Base-by-base conservation (phyloP, 2,797 vertebrate genomes). In the Kryptolebias ocellatus region DNA sequence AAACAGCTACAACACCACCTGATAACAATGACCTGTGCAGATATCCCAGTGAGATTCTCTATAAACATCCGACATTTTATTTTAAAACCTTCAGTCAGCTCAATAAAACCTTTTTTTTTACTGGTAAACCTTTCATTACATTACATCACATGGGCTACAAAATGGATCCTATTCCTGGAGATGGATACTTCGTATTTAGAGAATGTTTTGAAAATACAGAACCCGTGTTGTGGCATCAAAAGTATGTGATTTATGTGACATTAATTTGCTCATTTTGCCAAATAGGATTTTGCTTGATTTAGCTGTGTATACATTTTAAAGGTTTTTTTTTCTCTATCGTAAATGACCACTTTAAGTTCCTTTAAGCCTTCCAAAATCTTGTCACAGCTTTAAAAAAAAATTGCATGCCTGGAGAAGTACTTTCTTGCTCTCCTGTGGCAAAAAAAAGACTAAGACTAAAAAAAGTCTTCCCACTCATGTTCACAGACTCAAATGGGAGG, bases 401-500 rank as follows among this genome's bases (percentile, higher is more conserved):
- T 24, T 24, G 20, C 9, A 50, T 24, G 51, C 31, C 47, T 55
- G 6, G 16, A 77, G 46, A 57, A 58, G 49, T 24, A 1, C 5
- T 54, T 69, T 46, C 1, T 37, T 46, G 8, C 7, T 16, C n/a
- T 71, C 11, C 12, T 42, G 16, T 45, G n/a, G 34, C 24, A 29
- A 29, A 45, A 59, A 50, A 56, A 47, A 14, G 24, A 45, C 7
- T 8, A 15, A 34, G 45, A 60, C n/a, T 24, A 24, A 55, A 29
- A 62, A 45, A 52, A 24, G 8, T 42, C 51, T 42, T 52, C 24
- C 11, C 3, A 65, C 34, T 67, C 37, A 37, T 59, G 37, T 80
- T 60, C 46, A 70, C 68, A 68, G 53, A 60, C 31, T 67, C 53
- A 53, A 47, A 69, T 50, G 34, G 71, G 69, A 77, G 60, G 39